Percentiles rank a stretch among this genome's conserved stretches.
Conservation (phyloP, 2,113 vertebrate species). For the Trachemys scripta region DNA sequence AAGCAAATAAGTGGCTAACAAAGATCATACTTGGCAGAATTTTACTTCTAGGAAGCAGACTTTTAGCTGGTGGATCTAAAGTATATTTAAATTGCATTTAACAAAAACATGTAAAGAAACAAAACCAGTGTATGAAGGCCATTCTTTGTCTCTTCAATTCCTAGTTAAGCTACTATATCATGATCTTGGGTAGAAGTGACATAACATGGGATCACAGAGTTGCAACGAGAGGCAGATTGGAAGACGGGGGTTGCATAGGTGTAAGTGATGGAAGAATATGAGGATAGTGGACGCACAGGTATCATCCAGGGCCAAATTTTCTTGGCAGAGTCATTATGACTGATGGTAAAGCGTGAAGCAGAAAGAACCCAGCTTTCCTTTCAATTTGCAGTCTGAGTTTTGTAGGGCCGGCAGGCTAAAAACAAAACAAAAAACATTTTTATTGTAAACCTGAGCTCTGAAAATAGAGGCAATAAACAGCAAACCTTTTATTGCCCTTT, state of each 20-base stretch:
- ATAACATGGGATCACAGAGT: fast-evolving
- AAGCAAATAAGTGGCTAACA: fast-evolving
- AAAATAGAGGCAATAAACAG: not conserved
- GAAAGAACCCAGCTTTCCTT: fast-evolving
- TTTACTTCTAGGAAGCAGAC: not conserved
- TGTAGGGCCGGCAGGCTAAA: not conserved
- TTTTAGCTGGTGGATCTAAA: not conserved
- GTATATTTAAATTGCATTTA: not conserved
- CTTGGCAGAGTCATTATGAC: not conserved
- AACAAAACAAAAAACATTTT: not conserved
- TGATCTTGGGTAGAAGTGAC: not conserved
- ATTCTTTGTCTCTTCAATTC: not conserved
- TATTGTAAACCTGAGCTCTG: not conserved
- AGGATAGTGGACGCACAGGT: not conserved
- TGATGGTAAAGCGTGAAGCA: not conserved
- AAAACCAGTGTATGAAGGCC: not conserved
- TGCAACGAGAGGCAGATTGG: fast-evolving
- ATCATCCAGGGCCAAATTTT: not conserved
- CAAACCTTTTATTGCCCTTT: not conserved
- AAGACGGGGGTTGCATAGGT: fast-evolving
- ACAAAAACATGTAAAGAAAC: not conserved
- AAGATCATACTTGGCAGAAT: not conserved
- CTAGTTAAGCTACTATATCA: not conserved
- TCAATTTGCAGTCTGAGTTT: not conserved
- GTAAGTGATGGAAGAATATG: not conserved